These are phyloP conservation scores for Sylvia atricapilla DNA, from an alignment of 2,113 vertebrate species.

Conservation along the genomic window DNA sequence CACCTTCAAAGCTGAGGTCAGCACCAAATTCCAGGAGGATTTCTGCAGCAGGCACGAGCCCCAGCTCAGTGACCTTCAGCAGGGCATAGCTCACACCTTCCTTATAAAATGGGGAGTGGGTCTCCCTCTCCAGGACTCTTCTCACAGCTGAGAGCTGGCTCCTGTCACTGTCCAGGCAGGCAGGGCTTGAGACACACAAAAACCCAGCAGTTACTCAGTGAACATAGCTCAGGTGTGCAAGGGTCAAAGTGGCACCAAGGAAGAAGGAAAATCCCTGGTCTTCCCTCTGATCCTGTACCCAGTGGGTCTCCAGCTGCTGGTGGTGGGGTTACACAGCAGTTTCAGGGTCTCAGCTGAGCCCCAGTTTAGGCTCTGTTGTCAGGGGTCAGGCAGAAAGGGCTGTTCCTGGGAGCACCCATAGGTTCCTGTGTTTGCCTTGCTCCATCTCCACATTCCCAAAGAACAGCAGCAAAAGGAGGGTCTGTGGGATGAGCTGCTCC, in stretches of 20 bases:
- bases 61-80: conserved; percentile 86
- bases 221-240: accelerated
- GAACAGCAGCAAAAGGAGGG: background rate
- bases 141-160: conserved; percentile 67
- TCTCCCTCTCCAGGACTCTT: conserved; percentile 83
- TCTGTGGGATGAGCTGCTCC: background rate
- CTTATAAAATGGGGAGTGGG: conserved; percentile 81
- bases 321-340: background rate
- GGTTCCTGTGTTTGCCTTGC: background rate
- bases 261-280: background rate
- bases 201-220: background rate
- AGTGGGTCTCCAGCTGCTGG: background rate
- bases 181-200: conserved; percentile 16
- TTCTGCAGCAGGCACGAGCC: conserved; percentile 74
- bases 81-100: conserved; percentile 89
- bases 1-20: conserved; percentile 89
- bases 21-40: conserved; percentile 84
- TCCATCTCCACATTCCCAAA: background rate
- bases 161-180: conserved; percentile 53
- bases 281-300: background rate
- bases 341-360: background rate
- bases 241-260: background rate
- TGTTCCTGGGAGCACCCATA: accelerated
- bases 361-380: background rate
- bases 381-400: background rate